Evolutionary conservation across 1,140 invertebrate genomes (phyloP), one percentile per base, ranked within the genome.

Genomic region (Choristoneura fumiferana): DNA sequence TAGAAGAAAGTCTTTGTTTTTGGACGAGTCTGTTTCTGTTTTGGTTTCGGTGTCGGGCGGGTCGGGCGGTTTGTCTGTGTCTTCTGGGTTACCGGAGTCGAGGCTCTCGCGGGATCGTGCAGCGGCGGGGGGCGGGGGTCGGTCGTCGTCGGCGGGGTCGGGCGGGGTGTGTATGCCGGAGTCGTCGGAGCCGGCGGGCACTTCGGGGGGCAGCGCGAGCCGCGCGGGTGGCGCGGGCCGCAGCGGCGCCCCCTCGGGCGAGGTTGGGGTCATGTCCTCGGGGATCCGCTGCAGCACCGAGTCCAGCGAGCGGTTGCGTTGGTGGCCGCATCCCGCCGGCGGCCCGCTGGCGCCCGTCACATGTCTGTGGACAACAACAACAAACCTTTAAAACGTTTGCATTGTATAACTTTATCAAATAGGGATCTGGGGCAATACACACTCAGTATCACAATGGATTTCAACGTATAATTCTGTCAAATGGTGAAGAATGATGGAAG

Each of bases 241-340:
- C 94, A 93, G 90, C 72, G 59, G 91, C 82, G 57, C 93, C 68
- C 93, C 93, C 87, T 96, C 95, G 56, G 95, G 94, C 84, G 94
- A 96, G 5, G 94, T 94, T 14, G 93, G 94, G 10, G 94, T 93
- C 83, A 95, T 94, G 14, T 96, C 95, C 90, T 96, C 95, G 14
- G 95, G 95, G 65, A 96, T 96, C 76, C 95, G 90, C 78, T 96
- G 95, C 39, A 96, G 89, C 14, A 95, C 96, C 52, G 95, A 97
- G 82, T 97, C 96, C 73, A 97, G 86, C 74, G 95, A 96, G 54
- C 96, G 93, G 89, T 97, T 97, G 63, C 96, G 92, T 81, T 97
- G 96, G 78, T 97, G 96, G 62, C 94, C 91, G 75, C 84, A 87
- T 84, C 84, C 86, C 53, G 86, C 73, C 4, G 83, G 81, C 75